Percentiles rank a stretch among this genome's conserved stretches.
Conservation (phyloP, 2,888 invertebrate species). For the Archips xylosteana region DNA sequence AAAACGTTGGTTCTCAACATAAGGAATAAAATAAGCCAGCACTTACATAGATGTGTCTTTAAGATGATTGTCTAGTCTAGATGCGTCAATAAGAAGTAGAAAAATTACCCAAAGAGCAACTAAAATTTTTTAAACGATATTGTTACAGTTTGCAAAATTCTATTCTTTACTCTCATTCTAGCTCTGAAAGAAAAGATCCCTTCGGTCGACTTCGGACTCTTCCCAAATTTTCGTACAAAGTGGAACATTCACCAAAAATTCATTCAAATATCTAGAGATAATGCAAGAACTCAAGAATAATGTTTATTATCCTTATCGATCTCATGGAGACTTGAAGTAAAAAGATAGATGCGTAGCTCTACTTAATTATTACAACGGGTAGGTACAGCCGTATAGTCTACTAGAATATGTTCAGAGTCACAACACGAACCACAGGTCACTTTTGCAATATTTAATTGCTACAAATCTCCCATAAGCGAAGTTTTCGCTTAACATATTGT, state of each 20-base stretch:
- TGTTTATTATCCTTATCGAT: background rate
- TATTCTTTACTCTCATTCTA: too few relatives aligned
- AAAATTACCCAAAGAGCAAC: too few relatives aligned
- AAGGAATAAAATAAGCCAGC: conserved; percentile 29
- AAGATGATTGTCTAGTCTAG: background rate
- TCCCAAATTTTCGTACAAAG: background rate
- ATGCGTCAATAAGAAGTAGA: too few relatives aligned
- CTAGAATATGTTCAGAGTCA: background rate
- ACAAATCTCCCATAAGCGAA: conserved; percentile 35
- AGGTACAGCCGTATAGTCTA: background rate
- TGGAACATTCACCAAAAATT: conserved; percentile 15
- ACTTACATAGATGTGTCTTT: background rate
- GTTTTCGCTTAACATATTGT: conserved; percentile 27
- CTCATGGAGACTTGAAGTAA: background rate
- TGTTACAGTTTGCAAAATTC: too few relatives aligned
- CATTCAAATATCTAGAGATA: background rate
- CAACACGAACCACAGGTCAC: conserved; percentile 17
- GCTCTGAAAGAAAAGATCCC: background rate
- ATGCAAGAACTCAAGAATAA: background rate
- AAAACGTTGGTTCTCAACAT: conserved; percentile 19
- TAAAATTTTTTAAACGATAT: too few relatives aligned
- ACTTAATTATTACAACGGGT: background rate
- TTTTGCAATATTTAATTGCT: conserved; percentile 35
- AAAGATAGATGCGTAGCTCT: too few relatives aligned
- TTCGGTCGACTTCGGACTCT: too few relatives aligned